These are phyloP conservation scores for Hydroisotoma schaefferi DNA, from an alignment of 2,888 invertebrate genomes.

Conservation along the genomic window DNA sequence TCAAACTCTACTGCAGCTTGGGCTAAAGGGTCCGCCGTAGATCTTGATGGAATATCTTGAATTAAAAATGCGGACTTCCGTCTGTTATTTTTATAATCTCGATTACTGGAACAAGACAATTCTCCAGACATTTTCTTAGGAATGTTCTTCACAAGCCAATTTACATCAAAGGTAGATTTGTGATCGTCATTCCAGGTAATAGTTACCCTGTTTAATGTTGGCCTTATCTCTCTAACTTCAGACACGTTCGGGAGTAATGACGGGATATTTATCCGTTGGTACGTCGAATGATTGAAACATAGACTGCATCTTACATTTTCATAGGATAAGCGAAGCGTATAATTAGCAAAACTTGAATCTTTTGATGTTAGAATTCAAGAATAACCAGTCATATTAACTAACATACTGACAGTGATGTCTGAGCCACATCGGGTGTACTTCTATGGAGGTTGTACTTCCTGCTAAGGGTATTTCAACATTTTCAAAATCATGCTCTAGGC, in stretches of 20 bases:
- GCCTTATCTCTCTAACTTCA: conserved; percentile 15
- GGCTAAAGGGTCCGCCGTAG: neutral
- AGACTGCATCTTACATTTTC: conserved; percentile 56
- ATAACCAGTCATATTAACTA: neutral
- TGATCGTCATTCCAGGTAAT: conserved; percentile 63
- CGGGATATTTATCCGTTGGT: conserved; percentile 61
- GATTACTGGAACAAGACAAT: no score
- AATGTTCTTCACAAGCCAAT: conserved; percentile 55
- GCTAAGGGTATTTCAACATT: no score
- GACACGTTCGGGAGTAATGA: conserved; percentile 55
- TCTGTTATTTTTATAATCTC: neutral
- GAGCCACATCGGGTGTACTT: conserved; percentile 59
- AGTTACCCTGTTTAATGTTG: conserved; percentile 50
- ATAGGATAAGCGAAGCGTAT: no score
- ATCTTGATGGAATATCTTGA: neutral
- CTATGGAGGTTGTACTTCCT: neutral
- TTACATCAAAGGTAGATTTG: conserved; percentile 55
- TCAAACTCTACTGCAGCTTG: conserved; percentile 23
- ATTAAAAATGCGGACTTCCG: conserved; percentile 2
- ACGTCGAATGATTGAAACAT: conserved; percentile 61
- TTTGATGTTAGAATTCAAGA: neutral
- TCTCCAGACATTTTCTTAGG: no score
- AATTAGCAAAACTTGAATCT: no score
- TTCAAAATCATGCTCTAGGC: no score
- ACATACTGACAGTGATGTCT: conserved; percentile 61